Percentiles rank a stretch among this genome's conserved stretches.
phyloP scores from a whole-genome alignment of 2,113 vertebrate species.

The Henicopernis longicauda region DNA sequence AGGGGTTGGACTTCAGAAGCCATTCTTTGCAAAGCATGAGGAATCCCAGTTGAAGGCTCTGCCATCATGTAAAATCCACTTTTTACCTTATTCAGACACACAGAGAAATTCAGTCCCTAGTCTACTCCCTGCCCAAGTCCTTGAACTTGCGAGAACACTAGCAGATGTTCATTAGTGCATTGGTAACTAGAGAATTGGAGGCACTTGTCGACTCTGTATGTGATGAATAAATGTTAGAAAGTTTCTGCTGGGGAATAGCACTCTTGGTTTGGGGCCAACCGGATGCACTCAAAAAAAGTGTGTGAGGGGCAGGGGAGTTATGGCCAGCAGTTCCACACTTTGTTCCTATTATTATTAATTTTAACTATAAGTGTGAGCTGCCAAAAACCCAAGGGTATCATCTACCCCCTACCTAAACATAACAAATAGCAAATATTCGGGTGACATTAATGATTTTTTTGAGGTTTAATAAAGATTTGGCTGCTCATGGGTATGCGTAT shows the following conservation, averaged over 20 bases:
- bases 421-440: neutral
- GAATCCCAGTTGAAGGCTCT: neutral
- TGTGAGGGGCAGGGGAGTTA: neutral
- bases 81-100: conserved; percentile 6
- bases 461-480: neutral
- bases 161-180: conserved; percentile 72
- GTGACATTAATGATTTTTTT: conserved; percentile 6
- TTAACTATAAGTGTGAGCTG: conserved; percentile 56
- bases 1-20: neutral
- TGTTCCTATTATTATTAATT: conserved; percentile 54
- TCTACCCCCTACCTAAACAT: neutral
- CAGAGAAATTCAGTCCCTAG: neutral
- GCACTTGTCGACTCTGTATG: conserved; percentile 39
- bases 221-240: conserved; percentile 56
- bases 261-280: conserved; percentile 66
- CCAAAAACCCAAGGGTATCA: conserved; percentile 53
- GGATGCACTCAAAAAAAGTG: neutral
- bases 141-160: conserved; percentile 65
- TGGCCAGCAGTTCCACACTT: conserved; percentile 5
- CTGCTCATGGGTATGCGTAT: accelerated
- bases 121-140: conserved; percentile 44
- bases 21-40: neutral
- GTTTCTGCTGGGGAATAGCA: neutral
- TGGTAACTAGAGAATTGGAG: conserved; percentile 46
- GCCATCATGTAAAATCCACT: neutral